Conservation (phyloP, 2,888 invertebrate species). For the Junonia oenone region DNA sequence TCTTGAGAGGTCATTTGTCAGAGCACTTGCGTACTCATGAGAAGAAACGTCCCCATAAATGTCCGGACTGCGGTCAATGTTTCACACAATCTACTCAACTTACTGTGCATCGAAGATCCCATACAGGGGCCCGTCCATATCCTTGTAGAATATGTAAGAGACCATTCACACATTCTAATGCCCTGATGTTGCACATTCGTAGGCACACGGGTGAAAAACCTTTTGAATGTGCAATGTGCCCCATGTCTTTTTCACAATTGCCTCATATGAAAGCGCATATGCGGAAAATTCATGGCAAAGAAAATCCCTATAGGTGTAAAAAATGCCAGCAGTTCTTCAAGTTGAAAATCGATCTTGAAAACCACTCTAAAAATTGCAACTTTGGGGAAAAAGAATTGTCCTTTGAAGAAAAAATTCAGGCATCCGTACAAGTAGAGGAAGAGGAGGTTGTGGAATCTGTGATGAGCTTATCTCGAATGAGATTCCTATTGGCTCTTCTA, state of each 20-base stretch:
- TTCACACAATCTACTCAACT: conserved; percentile 92
- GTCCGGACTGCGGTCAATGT: conserved; percentile 86
- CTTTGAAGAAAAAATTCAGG: conserved; percentile 46
- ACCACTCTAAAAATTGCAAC: conserved; percentile 79
- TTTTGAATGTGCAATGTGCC: conserved; percentile 85
- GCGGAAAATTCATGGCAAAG: conserved; percentile 89
- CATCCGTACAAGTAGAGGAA: conserved; percentile 51
- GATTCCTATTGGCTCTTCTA: conserved; percentile 88
- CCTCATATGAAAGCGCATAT: conserved; percentile 94
- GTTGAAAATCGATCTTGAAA: conserved; percentile 85
- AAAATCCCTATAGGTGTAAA: conserved; percentile 87
- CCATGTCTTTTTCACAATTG: conserved; percentile 87
- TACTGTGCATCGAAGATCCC: conserved; percentile 90
- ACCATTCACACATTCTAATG: conserved; percentile 91
- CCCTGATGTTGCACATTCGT: conserved; percentile 89
- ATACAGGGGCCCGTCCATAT: conserved; percentile 91
- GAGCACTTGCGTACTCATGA: conserved; percentile 91
- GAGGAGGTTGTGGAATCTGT: conserved; percentile 59
- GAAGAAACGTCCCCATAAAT: conserved; percentile 87
- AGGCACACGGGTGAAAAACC: conserved; percentile 93
- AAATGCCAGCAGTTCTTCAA: conserved; percentile 87
- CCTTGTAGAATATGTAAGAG: conserved; percentile 89
- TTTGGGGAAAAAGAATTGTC: conserved; percentile 44
- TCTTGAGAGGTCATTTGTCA: conserved; percentile 88
- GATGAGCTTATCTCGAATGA: conserved; percentile 86